These are phyloP conservation scores for Halichoerus grypus DNA, from an alignment of 2,113 vertebrate species.

Conservation along the genomic window DNA sequence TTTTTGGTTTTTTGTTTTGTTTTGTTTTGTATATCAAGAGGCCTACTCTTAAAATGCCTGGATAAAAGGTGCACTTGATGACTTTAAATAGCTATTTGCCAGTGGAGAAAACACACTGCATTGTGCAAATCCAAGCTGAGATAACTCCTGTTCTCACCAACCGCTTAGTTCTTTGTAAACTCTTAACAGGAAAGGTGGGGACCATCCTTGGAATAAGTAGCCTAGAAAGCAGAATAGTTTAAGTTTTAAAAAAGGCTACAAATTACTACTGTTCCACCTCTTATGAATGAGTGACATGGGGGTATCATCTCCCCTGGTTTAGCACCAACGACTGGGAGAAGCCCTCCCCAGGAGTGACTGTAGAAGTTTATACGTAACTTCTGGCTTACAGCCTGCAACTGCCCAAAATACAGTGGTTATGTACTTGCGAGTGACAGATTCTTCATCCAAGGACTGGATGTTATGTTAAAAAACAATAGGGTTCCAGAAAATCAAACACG, in stretches of 20 bases:
- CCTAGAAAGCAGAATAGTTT: constrained; percentile 28
- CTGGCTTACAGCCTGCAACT: neutral
- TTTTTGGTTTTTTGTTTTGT: neutral
- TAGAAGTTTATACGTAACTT: neutral
- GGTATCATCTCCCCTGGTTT: neutral
- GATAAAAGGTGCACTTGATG: neutral
- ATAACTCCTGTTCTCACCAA: neutral
- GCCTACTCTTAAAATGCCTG: neutral
- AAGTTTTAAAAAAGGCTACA: neutral
- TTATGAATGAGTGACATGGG: neutral
- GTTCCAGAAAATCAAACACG: constrained; percentile 59
- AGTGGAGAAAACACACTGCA: neutral
- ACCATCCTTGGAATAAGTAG: neutral
- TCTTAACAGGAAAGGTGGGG: neutral
- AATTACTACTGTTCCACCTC: neutral
- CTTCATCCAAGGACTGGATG: constrained; percentile 35
- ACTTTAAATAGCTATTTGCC: neutral
- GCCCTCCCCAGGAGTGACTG: neutral
- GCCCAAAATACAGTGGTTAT: neutral
- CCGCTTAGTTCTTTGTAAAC: neutral
- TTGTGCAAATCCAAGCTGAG: neutral
- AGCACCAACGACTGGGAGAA: neutral
- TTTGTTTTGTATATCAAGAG: neutral
- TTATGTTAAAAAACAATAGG: constrained; percentile 51
- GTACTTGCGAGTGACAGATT: constrained; percentile 45